Evolutionary conservation across 2,888 invertebrate species (phyloP).

Genomic region (Germaria angustata): DNA sequence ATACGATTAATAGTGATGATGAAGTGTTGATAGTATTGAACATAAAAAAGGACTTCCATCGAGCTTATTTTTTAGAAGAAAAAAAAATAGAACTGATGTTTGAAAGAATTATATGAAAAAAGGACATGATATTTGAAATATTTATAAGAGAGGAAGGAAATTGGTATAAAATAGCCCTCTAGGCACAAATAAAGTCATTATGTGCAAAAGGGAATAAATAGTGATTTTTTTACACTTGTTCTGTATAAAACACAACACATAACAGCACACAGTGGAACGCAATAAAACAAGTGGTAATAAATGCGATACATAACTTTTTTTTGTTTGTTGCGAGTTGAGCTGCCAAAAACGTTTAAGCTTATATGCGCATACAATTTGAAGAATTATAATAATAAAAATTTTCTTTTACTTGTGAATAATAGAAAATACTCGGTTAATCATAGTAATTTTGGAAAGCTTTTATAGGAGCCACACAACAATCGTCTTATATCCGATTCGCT

Average conservation of each 20-base stretch:
- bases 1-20: conserved; percentile 51
- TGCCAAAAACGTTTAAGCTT: too few species aligned
- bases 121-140: conserved; percentile 19
- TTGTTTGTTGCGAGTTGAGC: too few species aligned
- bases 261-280: background rate
- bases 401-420: too few species aligned
- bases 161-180: conserved; percentile 66
- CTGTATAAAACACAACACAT: background rate
- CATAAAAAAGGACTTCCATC: conserved; percentile 39
- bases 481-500: too few species aligned
- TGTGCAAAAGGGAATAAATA: conserved; percentile 59
- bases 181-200: conserved; percentile 65
- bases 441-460: too few species aligned
- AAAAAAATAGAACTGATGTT: conserved; percentile 37
- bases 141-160: conserved; percentile 46
- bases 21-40: conserved; percentile 59
- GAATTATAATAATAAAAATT: too few species aligned
- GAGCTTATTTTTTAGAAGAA: conserved; percentile 17
- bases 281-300: background rate
- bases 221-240: conserved; percentile 48
- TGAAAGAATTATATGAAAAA: background rate
- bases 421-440: too few species aligned
- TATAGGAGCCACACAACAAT: too few species aligned
- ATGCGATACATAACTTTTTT: too few species aligned
- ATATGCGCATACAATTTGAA: too few species aligned